These are phyloP conservation scores for Holothuria glaberrima DNA, from an alignment of 35 echinoderm and acorn worm species.

Conservation along the genomic window DNA sequence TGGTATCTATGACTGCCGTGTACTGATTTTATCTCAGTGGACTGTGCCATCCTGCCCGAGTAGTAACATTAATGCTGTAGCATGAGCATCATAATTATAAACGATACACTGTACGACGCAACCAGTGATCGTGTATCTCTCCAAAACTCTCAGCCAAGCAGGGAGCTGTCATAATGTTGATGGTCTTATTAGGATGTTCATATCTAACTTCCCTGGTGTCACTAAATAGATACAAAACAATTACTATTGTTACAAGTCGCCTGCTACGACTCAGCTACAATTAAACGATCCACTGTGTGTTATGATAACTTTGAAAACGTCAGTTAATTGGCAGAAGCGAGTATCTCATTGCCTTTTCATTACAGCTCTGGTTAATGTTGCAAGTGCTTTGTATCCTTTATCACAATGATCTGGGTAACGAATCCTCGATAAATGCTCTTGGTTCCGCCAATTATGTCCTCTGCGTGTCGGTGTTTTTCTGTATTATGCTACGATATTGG, in stretches of 20 bases:
- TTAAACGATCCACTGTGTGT: conserved; percentile 17
- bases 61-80: background rate
- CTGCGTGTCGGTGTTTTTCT: too few species aligned
- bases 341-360: too few species aligned
- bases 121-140: background rate
- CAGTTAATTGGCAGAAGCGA: background rate
- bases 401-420: too few species aligned
- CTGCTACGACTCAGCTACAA: background rate
- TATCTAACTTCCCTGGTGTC: background rate
- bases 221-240: conserved; percentile 33
- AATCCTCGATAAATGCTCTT: too few species aligned
- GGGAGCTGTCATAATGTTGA: background rate
- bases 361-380: too few species aligned
- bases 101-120: background rate
- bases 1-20: too few species aligned
- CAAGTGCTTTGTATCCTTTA: too few species aligned
- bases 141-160: background rate
- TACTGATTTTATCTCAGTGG: too few species aligned
- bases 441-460: too few species aligned
- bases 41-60: background rate
- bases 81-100: background rate
- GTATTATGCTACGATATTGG: too few species aligned
- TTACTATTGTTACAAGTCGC: conserved; percentile 26
- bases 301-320: conserved; percentile 3
- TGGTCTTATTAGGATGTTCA: background rate